phyloP scores from a whole-genome alignment of 2,113 vertebrate species.

The Catharus bicknelli region DNA sequence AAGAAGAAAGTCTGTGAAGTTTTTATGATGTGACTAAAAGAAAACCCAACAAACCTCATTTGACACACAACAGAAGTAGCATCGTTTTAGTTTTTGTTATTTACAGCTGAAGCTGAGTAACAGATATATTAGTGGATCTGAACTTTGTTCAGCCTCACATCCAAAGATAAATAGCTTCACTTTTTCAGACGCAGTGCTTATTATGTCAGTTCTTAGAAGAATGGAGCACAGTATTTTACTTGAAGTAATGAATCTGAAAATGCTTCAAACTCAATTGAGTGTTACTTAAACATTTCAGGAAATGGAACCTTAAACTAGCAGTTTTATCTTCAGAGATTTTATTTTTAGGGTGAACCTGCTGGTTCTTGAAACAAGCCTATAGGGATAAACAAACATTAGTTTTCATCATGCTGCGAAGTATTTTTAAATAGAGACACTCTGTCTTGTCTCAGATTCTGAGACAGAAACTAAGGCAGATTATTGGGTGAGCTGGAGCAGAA shows the following conservation, averaged over 20 bases:
- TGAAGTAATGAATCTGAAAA: background rate
- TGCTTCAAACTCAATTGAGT: background rate
- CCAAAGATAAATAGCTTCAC: background rate
- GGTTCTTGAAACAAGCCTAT: background rate
- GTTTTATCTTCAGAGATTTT: background rate
- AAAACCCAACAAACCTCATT: background rate
- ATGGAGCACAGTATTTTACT: background rate
- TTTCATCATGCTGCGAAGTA: background rate
- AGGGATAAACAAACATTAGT: background rate
- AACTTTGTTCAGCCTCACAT: background rate
- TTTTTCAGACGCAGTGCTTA: background rate
- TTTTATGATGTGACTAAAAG: background rate
- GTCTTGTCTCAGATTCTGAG: background rate
- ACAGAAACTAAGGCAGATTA: background rate
- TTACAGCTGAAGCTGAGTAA: background rate
- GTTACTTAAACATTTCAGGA: background rate
- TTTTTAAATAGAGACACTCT: background rate
- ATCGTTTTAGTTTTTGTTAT: background rate
- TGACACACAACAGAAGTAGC: background rate
- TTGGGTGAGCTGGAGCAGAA: background rate
- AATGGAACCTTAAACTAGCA: background rate
- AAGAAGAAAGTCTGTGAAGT: background rate
- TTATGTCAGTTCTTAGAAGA: background rate
- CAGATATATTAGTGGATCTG: background rate
- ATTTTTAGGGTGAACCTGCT: background rate